phyloP scores from a whole-genome alignment of 2,797 vertebrate genomes.

The Acipenser ruthenus region DNA sequence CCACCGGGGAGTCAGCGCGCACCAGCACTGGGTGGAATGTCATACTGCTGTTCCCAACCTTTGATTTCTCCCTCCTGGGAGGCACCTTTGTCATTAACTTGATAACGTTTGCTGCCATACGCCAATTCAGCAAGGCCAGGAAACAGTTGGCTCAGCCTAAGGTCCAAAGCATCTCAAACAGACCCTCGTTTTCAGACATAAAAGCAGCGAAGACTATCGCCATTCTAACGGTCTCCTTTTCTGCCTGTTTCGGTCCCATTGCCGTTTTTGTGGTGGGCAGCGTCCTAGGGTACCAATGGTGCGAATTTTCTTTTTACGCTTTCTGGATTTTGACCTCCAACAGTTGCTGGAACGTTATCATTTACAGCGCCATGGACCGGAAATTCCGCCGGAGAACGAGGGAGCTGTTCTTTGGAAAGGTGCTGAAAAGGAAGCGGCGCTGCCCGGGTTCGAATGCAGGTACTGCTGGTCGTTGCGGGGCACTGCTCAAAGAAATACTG shows the following conservation, averaged over 20 bases:
- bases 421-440: conserved; percentile 3
- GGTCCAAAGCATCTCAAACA: neutral
- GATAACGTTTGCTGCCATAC: conserved; percentile 33
- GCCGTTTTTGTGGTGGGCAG: conserved; percentile 35
- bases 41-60: conserved; percentile 38
- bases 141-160: conserved; percentile 18
- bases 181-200: conserved; percentile 32
- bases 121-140: conserved; percentile 26
- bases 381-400: conserved; percentile 28
- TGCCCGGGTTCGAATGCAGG: neutral
- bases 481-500: conserved; percentile 27
- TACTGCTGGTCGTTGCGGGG: neutral
- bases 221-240: conserved; percentile 32
- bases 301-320: conserved; percentile 39
- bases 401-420: conserved; percentile 27
- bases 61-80: conserved; percentile 35
- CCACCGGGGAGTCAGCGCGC: neutral
- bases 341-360: conserved; percentile 42
- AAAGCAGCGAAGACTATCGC: conserved; percentile 39
- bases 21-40: conserved; percentile 20
- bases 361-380: conserved; percentile 35
- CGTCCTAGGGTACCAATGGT: conserved; percentile 36
- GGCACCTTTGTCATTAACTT: conserved; percentile 32
- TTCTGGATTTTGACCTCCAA: conserved; percentile 45
- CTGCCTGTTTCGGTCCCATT: conserved; percentile 31